phyloP scores from a whole-genome alignment of 2,888 invertebrate genomes.

The Netelia inedita region DNA sequence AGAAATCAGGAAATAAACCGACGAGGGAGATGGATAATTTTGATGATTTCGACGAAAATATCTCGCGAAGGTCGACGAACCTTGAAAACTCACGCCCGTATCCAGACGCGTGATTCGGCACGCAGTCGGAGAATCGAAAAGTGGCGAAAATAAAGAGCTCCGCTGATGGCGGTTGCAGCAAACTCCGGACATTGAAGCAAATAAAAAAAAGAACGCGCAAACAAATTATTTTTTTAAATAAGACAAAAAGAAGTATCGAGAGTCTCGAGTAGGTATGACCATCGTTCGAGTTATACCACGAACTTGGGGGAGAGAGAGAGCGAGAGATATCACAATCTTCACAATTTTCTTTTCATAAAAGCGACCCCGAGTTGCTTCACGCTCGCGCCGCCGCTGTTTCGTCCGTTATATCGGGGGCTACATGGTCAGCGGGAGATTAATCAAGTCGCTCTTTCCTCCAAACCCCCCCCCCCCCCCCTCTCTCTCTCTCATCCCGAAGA shows the following conservation, averaged over 20 bases:
- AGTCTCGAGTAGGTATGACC: slow-evolving; percentile 26
- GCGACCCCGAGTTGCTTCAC: slow-evolving; percentile 64
- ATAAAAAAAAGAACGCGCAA: background rate
- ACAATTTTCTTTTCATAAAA: slow-evolving; percentile 69
- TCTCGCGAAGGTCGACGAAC: background rate
- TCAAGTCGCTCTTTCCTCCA: slow-evolving; percentile 52
- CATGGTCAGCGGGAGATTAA: slow-evolving; percentile 70
- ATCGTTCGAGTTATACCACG: slow-evolving; percentile 46
- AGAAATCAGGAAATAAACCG: background rate
- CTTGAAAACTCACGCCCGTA: background rate
- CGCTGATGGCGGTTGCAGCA: slow-evolving; percentile 16
- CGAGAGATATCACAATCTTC: slow-evolving; percentile 41
- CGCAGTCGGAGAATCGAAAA: slow-evolving; percentile 60
- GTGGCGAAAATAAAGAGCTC: slow-evolving; percentile 55
- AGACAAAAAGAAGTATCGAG: slow-evolving; percentile 35
- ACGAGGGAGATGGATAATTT: background rate
- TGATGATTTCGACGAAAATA: background rate
- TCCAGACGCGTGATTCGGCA: slow-evolving; percentile 39
- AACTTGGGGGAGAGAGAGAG: background rate
- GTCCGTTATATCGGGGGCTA: slow-evolving; percentile 44
- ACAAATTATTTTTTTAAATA: background rate
- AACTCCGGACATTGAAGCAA: slow-evolving; percentile 23
- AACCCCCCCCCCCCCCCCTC: background rate
- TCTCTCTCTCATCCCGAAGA: slow-evolving; percentile 30
- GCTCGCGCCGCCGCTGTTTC: slow-evolving; percentile 39